Evolutionary conservation across 2,113 vertebrate genomes (phyloP).

Genomic region (Mohoua ochrocephala): DNA sequence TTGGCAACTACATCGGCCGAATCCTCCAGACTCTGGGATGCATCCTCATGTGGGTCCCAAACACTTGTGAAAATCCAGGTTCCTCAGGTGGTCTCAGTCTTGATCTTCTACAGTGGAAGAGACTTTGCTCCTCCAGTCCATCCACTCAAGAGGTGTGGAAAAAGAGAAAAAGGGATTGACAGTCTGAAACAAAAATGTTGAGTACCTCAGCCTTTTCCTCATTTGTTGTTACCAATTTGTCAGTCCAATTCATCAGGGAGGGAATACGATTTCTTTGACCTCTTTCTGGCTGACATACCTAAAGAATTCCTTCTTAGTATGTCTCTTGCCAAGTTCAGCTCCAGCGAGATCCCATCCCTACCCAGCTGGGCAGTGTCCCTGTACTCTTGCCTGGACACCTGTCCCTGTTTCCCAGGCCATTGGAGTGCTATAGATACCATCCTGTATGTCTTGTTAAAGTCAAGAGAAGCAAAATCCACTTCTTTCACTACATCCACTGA

Average conservation of each 20-base stretch:
- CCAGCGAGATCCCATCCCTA: accelerated
- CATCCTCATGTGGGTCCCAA: not conserved
- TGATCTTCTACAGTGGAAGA: not conserved
- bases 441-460: not conserved
- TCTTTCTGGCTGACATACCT: not conserved
- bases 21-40: not conserved
- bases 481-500: not conserved
- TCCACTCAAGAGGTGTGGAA: not conserved
- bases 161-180: not conserved
- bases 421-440: no score
- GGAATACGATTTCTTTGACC: not conserved
- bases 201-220: not conserved
- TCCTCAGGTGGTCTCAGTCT: not conserved
- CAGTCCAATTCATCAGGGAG: not conserved
- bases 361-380: accelerated
- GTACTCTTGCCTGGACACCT: not conserved
- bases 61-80: not conserved
- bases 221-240: not conserved
- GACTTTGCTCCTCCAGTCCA: not conserved
- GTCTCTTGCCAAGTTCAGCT: not conserved
- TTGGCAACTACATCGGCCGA: not conserved
- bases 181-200: not conserved
- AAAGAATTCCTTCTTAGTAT: not conserved
- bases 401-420: not conserved
- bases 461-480: not conserved